Evolutionary conservation across 2,888 invertebrate genomes (phyloP).

Genomic region (Trisateles emortualis): DNA sequence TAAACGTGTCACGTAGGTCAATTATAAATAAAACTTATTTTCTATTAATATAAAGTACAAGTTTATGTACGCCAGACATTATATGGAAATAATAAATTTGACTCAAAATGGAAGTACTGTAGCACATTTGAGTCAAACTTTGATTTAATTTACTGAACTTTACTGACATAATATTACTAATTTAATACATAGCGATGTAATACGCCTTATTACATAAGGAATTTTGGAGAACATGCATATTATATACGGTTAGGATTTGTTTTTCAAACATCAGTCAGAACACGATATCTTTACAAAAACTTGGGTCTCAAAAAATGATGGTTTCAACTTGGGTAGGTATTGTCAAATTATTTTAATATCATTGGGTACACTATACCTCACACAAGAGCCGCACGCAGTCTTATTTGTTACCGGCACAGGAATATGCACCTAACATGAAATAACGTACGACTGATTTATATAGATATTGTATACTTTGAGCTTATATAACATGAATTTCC

Average conservation of each 20-base stretch:
- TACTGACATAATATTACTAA: slow-evolving; percentile 21
- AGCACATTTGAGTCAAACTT: slow-evolving; percentile 39
- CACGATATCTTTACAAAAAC: slow-evolving; percentile 18
- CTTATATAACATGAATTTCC: slow-evolving; percentile 15
- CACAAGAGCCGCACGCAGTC: slow-evolving; percentile 61
- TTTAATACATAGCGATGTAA: slow-evolving; percentile 23
- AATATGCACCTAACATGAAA: slow-evolving; percentile 45
- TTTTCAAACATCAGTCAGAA: slow-evolving; percentile 16
- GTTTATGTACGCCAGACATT: slow-evolving; percentile 46
- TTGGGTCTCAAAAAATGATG: slow-evolving; percentile 23
- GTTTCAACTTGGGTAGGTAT: slow-evolving; percentile 34
- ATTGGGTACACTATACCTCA: slow-evolving; percentile 50
- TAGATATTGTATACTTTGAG: slow-evolving; percentile 18
- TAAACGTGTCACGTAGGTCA: slow-evolving; percentile 49
- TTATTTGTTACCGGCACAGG: slow-evolving; percentile 56
- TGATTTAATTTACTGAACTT: slow-evolving; percentile 26
- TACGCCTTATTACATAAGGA: slow-evolving; percentile 24
- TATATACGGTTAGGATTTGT: slow-evolving; percentile 15
- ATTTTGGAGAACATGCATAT: slow-evolving; percentile 16
- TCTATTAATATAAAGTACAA: slow-evolving; percentile 48
- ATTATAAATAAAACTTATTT: slow-evolving; percentile 60
- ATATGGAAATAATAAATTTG: slow-evolving; percentile 51
- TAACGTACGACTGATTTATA: slow-evolving; percentile 16
- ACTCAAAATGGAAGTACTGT: slow-evolving; percentile 39
- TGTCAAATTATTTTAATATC: slow-evolving; percentile 45